phyloP scores from a whole-genome alignment of 2,888 invertebrate genomes.

The Ischnura elegans region DNA sequence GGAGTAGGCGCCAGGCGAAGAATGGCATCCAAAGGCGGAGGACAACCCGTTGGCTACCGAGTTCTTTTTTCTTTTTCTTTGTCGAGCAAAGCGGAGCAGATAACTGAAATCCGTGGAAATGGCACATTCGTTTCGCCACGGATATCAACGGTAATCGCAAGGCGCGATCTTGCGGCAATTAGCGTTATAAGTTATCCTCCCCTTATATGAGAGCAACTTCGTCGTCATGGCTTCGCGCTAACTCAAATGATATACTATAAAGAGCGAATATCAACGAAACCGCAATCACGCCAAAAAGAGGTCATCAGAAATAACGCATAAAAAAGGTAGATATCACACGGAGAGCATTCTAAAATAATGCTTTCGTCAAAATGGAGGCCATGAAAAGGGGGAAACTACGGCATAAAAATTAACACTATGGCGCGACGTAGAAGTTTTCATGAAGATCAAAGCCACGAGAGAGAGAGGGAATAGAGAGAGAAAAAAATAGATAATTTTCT shows the following conservation, averaged over 20 bases:
- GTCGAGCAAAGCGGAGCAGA: neutral
- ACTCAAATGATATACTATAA: neutral
- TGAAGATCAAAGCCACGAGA: too few relatives aligned
- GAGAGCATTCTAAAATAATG: too few relatives aligned
- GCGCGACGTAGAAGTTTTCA: too few relatives aligned
- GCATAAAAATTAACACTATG: too few relatives aligned
- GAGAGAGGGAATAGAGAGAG: too few relatives aligned
- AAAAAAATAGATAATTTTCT: too few relatives aligned
- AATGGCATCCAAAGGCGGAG: neutral
- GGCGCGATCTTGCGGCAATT: neutral
- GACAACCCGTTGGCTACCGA: neutral
- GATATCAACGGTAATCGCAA: neutral
- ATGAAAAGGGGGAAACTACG: too few relatives aligned
- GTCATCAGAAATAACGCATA: neutral
- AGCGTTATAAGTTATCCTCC: neutral
- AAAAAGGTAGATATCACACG: too few relatives aligned
- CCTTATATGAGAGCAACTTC: neutral
- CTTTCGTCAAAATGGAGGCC: too few relatives aligned
- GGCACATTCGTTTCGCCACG: neutral
- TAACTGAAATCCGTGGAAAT: neutral
- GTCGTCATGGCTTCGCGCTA: neutral
- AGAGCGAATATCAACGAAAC: neutral
- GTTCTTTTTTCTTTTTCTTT: neutral
- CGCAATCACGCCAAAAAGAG: neutral
- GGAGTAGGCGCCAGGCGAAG: neutral